A percentile compares a stretch with the other conserved stretches of the same genome.
Evolutionary conservation across 1,140 invertebrate genomes (phyloP).

Genomic region (Chironomus striatipennis): DNA sequence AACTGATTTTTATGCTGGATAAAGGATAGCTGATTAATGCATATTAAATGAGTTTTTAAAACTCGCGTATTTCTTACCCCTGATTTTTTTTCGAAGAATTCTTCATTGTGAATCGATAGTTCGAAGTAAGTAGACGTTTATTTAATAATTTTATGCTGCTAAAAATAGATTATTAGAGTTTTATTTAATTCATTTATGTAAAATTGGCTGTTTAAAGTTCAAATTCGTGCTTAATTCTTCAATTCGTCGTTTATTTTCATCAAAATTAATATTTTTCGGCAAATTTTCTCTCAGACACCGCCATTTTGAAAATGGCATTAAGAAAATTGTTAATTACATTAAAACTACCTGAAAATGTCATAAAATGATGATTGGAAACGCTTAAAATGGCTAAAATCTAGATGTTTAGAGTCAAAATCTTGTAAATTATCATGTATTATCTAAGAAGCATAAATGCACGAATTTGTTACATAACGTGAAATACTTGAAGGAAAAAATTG

Average conservation of each 20-base stretch:
- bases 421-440: too few relatives aligned
- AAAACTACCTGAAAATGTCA: too few relatives aligned
- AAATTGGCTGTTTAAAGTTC: background rate
- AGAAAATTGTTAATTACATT: background rate
- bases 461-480: too few relatives aligned
- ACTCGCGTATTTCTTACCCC: background rate
- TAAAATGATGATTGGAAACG: too few relatives aligned
- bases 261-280: background rate
- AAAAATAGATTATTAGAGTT: background rate
- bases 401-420: too few relatives aligned
- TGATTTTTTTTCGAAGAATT: conserved; percentile 15
- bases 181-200: too few relatives aligned
- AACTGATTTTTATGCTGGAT: too few relatives aligned
- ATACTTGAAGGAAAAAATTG: background rate
- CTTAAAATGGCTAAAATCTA: too few relatives aligned
- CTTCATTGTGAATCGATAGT: background rate
- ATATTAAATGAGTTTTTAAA: background rate
- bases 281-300: background rate
- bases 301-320: background rate
- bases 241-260: background rate
- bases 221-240: background rate
- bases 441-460: too few relatives aligned
- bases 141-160: background rate
- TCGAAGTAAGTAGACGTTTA: background rate
- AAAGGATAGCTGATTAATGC: too few relatives aligned